These are phyloP conservation scores for Eumerus sabulonum DNA, from an alignment of 2,888 invertebrate species.

Conservation along the genomic window DNA sequence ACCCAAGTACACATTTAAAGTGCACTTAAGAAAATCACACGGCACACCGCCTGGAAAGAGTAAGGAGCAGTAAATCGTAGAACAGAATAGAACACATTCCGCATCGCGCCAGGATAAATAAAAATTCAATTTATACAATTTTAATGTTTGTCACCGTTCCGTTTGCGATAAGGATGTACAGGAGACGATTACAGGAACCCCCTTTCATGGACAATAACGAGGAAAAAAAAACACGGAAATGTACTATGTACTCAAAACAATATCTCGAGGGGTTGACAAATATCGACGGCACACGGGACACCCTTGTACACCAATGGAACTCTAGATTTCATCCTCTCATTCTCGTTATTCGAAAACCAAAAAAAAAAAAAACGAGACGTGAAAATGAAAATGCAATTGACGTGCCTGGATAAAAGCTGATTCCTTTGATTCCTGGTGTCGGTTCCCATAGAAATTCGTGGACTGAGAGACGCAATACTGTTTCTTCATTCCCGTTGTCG, in stretches of 20 bases:
- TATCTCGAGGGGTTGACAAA: constrained; percentile 66
- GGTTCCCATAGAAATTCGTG: constrained; percentile 57
- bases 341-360: constrained; percentile 20
- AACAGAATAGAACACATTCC: constrained; percentile 13
- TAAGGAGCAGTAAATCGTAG: constrained; percentile 36
- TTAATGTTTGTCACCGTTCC: constrained; percentile 60
- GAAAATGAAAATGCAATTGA: constrained; percentile 63
- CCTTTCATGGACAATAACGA: constrained; percentile 12
- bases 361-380: constrained; percentile 55
- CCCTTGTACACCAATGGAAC: constrained; percentile 21
- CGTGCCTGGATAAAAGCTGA: constrained; percentile 65
- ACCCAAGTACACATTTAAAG: constrained; percentile 7
- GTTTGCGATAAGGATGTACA: constrained; percentile 50
- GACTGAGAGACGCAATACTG: constrained; percentile 15
- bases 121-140: constrained; percentile 62
- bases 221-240: too few relatives aligned
- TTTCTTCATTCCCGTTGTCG: neutral
- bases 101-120: constrained; percentile 59
- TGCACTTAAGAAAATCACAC: neutral
- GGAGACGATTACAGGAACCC: constrained; percentile 2
- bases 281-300: constrained; percentile 25
- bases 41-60: constrained; percentile 59
- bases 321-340: constrained; percentile 9
- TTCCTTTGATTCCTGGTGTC: constrained; percentile 60
- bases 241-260: constrained; percentile 26